These are phyloP conservation scores for Parnassius orleans DNA, from an alignment of 2,888 invertebrate genomes.

Conservation along the genomic window DNA sequence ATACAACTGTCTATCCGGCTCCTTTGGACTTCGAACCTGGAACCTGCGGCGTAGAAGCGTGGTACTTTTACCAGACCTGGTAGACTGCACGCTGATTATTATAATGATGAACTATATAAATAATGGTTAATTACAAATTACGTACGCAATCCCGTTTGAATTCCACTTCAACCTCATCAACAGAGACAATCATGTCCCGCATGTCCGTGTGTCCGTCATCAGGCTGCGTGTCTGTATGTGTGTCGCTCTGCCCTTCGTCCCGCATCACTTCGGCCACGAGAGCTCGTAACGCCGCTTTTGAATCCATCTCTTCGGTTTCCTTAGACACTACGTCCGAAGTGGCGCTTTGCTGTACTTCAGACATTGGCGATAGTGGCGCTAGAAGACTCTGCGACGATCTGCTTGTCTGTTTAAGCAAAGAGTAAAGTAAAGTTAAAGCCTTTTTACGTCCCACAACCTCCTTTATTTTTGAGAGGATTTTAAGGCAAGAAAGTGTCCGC, in stretches of 20 bases:
- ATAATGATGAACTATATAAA: too few species aligned
- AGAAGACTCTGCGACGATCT: conserved; percentile 63
- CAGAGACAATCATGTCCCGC: conserved; percentile 24
- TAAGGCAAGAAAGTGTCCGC: background rate
- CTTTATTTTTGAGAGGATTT: too few species aligned
- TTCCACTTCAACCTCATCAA: conserved; percentile 37
- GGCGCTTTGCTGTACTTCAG: conserved; percentile 17
- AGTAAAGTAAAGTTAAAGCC: too few species aligned
- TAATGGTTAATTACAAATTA: background rate
- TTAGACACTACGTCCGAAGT: conserved; percentile 22
- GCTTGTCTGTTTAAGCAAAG: conserved; percentile 34
- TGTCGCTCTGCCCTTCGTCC: conserved; percentile 23
- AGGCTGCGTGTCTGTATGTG: background rate
- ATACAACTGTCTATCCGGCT: too few species aligned
- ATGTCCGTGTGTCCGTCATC: conserved; percentile 3
- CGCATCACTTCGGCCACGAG: conserved; percentile 34
- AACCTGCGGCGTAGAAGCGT: too few species aligned
- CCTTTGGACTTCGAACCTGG: too few species aligned
- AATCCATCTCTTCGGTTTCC: conserved; percentile 34
- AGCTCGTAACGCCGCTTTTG: conserved; percentile 41
- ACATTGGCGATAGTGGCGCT: conserved; percentile 50
- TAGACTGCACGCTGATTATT: too few species aligned
- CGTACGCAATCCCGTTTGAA: conserved; percentile 34
- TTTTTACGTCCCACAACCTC: too few species aligned
- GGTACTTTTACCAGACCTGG: too few species aligned